Evolutionary conservation across 53 echinoderm and acorn worm genomes (phyloP), one percentile per base, ranked within the genome.

Genomic region (Holothuria leucospilota): DNA sequence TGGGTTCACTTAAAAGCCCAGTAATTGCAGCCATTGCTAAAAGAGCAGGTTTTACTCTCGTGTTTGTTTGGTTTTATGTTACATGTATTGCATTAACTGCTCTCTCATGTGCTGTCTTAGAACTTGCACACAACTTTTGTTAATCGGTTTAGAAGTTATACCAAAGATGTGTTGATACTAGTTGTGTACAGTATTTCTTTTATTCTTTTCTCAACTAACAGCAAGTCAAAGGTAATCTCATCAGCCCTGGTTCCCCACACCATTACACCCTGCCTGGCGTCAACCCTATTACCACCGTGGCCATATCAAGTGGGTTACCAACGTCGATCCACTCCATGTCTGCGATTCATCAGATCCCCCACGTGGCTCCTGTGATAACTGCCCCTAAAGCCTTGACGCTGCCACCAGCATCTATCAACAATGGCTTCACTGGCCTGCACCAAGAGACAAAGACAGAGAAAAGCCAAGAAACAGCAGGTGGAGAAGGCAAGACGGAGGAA

Each of bases 181-280:
- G 15, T 16, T 18, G 3, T 56, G 18, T 0, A 56, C 15, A 46
- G 2, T 5, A 4, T 46, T 34, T 18, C 16, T 56, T 2, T 18
- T 18, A 18, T 18, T 16, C 56, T 56, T 18, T 56, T 15, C 56
- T 5, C 6, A 24, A n/a, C 62, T 71, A 25, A 38, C 93, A 93
- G 90, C 91, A 95, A 91, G 95, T 95, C 68, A 95, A 93, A 68
- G 90, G 93, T 59, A 90, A 86, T 81, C 87, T 93, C 62, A 91
- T 92, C 15, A 95, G 95, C 59, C 95, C 95, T 10, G 93, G 93
- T 58, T 95, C 95, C 10, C 95, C 95, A 20, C 82, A 82, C 82
- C 82, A 62, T 23, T 82, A 63, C 61, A 82, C 82, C 20, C 82
- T 63, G 38, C 65, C 82, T 29, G 38, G 39, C 18, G 40, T 82